phyloP scores from a whole-genome alignment of 2,888 invertebrate species.

The Muscina levida region DNA sequence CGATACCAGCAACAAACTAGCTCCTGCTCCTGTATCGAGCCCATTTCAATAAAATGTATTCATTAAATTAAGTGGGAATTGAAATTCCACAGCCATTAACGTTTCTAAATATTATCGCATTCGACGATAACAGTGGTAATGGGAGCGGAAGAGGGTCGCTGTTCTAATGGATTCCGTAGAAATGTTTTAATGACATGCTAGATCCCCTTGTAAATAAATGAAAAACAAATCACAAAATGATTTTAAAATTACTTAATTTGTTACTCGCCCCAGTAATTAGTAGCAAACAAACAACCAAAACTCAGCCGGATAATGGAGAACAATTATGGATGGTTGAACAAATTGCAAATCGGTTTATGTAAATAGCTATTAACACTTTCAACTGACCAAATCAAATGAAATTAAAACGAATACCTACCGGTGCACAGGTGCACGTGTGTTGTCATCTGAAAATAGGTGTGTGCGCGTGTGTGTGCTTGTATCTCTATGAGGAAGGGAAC shows the following conservation, averaged over 20 bases:
- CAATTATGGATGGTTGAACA: neutral
- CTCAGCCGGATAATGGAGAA: neutral
- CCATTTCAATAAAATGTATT: too few relatives aligned
- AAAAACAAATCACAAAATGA: too few relatives aligned
- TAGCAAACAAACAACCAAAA: neutral
- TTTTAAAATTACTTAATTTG: neutral
- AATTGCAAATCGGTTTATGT: constrained; percentile 17
- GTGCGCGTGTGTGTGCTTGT: neutral
- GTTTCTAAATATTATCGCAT: too few relatives aligned
- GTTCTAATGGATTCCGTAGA: too few relatives aligned
- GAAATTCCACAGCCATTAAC: too few relatives aligned
- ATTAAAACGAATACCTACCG: neutral
- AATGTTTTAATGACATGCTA: neutral
- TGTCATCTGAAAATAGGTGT: too few relatives aligned
- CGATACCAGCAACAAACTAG: too few relatives aligned
- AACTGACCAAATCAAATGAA: neutral
- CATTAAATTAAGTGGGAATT: too few relatives aligned
- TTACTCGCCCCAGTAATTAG: neutral
- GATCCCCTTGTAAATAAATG: neutral
- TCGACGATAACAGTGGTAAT: too few relatives aligned
- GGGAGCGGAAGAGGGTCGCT: too few relatives aligned
- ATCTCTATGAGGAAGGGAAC: too few relatives aligned
- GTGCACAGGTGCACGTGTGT: neutral
- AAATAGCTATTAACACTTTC: constrained; percentile 10
- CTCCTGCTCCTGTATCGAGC: too few relatives aligned